Evolutionary conservation across 2,113 vertebrate genomes (phyloP), one percentile per base, ranked within the genome.

Genomic region (Scolopax mira): DNA sequence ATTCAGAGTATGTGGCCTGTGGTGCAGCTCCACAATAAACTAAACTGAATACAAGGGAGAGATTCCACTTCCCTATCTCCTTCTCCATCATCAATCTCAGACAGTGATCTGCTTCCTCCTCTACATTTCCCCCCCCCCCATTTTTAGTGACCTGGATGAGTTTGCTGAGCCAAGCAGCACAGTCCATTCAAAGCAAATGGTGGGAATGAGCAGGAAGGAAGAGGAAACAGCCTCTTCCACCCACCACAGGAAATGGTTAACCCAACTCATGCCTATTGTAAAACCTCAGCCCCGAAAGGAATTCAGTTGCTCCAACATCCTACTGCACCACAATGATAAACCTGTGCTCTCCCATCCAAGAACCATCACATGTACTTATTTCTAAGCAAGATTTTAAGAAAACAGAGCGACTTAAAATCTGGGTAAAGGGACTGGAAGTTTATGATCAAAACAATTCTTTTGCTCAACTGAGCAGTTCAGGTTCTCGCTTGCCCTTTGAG

Each of bases 191-290:
- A 62, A 70, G 82, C 23, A 41, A 57, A 6, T 0, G 12, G 60
- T 67, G 72, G 60, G 35, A 86, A 95, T 18, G 42, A 91, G 79
- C 60, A 86, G 85, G 35, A 42, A 86, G 82, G 85, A 92, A 93
- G 65, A 93, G 89, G 95, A 97, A 97, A 46, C 25, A 37, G 67
- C 37, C 82, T 78, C 51, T 88, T 88, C 62, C 94, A 77, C 19
- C 1, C 0, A 49, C 64, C 52, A 5, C 69, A 78, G 96, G 96
- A 97, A 97, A 94, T 62, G 79, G 90, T 92, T 86, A 84, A 88
- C 77, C 61, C 69, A 33, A 69, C 83, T 96, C 85, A 93, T 80
- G 85, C 42, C 79, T 37, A 39, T 54, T 95, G 94, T 83, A 85
- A 95, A 93, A 90, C 78, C 81, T 57, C 95, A 89, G 57, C 31